Conservation (phyloP, 37 sponge, comb jelly and placozoan species). For the Beroe forskalii region DNA sequence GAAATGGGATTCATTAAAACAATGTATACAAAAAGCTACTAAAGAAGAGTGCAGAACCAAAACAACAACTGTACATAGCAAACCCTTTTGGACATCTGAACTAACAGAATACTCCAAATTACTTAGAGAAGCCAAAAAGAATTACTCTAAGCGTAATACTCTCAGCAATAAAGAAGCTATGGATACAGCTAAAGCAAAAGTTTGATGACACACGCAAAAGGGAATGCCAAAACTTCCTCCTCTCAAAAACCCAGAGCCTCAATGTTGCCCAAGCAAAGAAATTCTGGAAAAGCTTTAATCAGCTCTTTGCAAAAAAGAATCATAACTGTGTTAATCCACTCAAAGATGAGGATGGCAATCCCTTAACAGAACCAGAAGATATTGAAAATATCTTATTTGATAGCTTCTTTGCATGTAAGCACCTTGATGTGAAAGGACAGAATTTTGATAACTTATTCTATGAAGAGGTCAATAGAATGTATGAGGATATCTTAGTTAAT, state of each 20-base stretch:
- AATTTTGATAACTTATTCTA: background rate
- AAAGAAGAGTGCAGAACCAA: background rate
- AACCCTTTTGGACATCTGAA: background rate
- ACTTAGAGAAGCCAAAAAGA: background rate
- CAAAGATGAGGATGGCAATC: background rate
- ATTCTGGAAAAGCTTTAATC: background rate
- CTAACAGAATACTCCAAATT: background rate
- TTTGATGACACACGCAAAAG: background rate
- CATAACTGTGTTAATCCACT: background rate
- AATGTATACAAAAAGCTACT: background rate
- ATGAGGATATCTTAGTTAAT: background rate
- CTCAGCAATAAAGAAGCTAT: background rate
- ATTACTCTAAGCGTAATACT: background rate
- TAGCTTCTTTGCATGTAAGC: background rate
- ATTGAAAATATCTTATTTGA: background rate
- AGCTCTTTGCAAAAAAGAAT: background rate
- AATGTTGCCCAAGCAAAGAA: background rate
- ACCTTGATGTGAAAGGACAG: background rate
- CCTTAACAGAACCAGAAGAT: background rate
- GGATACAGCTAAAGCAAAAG: background rate
- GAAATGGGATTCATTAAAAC: background rate
- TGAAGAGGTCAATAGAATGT: background rate
- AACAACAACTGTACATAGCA: background rate
- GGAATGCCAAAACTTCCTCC: background rate
- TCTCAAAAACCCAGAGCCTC: background rate